phyloP scores from a whole-genome alignment of 2,113 vertebrate species.

The Anas platyrhynchos region DNA sequence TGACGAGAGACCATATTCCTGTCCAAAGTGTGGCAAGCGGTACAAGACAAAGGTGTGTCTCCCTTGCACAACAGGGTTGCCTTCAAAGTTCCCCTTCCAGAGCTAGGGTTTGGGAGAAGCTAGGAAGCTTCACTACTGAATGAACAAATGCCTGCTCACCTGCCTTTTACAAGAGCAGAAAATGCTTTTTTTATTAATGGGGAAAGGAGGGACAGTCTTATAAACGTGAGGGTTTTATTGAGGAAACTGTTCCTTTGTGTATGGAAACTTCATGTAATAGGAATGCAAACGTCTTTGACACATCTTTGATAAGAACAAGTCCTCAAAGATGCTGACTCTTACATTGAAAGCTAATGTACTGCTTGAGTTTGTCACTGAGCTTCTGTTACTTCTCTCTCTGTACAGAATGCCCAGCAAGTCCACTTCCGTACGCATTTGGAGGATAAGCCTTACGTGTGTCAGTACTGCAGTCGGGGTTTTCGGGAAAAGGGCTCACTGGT shows the following conservation, averaged over 20 bases:
- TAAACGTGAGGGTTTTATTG: no score
- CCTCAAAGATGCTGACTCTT: background rate
- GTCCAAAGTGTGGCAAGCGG: constrained; percentile 89
- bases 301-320: background rate
- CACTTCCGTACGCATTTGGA: constrained; percentile 93
- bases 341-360: background rate
- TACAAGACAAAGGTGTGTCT: constrained; percentile 94
- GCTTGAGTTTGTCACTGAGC: accelerated
- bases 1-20: constrained; percentile 90
- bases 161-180: background rate
- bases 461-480: constrained; percentile 91
- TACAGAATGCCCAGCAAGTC: constrained; percentile 94
- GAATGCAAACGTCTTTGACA: accelerated
- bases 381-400: background rate
- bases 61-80: no score
- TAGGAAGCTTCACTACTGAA: background rate
- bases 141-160: background rate
- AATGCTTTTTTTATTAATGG: background rate
- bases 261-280: background rate
- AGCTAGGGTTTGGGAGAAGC: background rate
- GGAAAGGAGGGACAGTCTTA: background rate
- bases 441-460: constrained; percentile 91
- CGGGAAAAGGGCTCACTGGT: constrained; percentile 96
- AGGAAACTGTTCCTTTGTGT: background rate
- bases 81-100: background rate